phyloP scores from a whole-genome alignment of 2,888 invertebrate genomes.

The Tineola bisselliella region DNA sequence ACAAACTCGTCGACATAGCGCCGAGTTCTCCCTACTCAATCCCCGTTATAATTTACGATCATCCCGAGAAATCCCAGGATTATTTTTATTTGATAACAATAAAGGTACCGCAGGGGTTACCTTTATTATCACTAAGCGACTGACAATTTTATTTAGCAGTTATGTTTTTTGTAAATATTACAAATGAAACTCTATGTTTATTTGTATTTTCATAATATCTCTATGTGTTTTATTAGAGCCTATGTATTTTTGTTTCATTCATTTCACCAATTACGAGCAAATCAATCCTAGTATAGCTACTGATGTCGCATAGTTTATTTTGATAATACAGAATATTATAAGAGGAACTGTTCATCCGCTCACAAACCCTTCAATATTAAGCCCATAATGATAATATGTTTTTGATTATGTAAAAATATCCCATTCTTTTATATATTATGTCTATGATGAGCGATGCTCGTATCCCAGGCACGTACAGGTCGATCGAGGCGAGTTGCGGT shows the following conservation, averaged over 20 bases:
- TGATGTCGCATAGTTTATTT: no score
- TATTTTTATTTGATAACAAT: conserved; percentile 69
- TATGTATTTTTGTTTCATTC: no score
- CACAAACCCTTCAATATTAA: no score
- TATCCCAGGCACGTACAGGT: conserved; percentile 17
- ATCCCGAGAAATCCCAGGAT: conserved; percentile 63
- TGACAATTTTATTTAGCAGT: conserved; percentile 43
- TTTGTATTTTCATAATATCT: background rate
- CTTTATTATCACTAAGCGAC: conserved; percentile 65
- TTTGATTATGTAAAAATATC: background rate
- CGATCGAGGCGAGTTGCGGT: conserved; percentile 31
- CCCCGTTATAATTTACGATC: conserved; percentile 65
- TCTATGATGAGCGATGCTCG: conserved; percentile 4
- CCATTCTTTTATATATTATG: background rate
- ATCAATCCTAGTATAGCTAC: no score
- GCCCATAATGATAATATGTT: background rate
- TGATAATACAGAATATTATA: no score
- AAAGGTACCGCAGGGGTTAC: conserved; percentile 63
- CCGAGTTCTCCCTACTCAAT: conserved; percentile 30
- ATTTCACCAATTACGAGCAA: no score
- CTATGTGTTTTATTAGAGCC: no score
- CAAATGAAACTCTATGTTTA: background rate
- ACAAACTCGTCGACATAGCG: conserved; percentile 7
- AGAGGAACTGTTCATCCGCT: no score
- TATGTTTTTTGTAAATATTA: background rate